Conservation (phyloP, 2,113 vertebrate genomes). For the Collichthys lucidus region DNA sequence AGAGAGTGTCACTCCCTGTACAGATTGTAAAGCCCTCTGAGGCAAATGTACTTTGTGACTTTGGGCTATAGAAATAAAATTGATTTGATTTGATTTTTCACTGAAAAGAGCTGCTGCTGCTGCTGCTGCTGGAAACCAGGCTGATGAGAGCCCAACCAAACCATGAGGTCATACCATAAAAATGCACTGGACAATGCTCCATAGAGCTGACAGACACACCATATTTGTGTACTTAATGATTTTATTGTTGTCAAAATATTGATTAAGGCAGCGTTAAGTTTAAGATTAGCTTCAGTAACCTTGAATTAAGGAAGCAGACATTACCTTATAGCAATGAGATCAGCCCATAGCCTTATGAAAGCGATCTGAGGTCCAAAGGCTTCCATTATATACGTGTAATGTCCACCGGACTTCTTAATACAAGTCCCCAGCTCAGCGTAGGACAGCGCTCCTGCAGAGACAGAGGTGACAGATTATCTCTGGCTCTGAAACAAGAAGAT, state of each 20-base stretch:
- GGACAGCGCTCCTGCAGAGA: slow-evolving; percentile 89
- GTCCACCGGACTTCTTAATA: slow-evolving; percentile 97
- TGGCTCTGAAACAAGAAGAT: slow-evolving; percentile 8
- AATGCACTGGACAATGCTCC: not conserved
- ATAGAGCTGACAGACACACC: no score
- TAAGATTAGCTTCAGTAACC: not conserved
- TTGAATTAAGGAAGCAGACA: not conserved
- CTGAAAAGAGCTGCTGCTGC: not conserved
- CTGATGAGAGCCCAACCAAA: not conserved
- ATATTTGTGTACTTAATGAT: not conserved
- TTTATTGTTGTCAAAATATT: not conserved
- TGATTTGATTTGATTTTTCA: not conserved
- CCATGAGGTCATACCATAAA: not conserved
- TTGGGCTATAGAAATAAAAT: no score
- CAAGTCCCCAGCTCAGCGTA: slow-evolving; percentile 96
- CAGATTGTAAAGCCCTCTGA: no score
- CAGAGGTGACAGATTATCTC: slow-evolving; percentile 28
- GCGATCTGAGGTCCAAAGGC: slow-evolving; percentile 94
- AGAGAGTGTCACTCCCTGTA: no score
- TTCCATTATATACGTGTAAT: slow-evolving; percentile 96
- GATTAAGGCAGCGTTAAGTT: not conserved
- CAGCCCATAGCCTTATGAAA: slow-evolving; percentile 94
- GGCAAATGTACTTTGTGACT: no score
- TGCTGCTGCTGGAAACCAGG: not conserved
- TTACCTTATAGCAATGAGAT: slow-evolving; percentile 94